Evolutionary conservation across 2,113 vertebrate species (phyloP).

Genomic region (Saccopteryx bilineata): DNA sequence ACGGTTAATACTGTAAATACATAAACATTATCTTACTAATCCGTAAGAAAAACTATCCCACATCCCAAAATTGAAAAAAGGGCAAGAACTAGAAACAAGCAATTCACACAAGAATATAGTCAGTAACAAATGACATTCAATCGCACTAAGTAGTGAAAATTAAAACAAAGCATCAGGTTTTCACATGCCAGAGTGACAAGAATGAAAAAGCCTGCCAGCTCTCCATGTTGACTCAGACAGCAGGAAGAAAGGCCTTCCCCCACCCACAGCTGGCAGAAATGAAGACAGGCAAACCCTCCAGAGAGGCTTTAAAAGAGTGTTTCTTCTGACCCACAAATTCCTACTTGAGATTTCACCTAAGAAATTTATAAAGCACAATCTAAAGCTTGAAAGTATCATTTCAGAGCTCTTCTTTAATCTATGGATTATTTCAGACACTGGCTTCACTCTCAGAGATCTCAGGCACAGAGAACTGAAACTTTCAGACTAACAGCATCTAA

Average conservation of each 20-base stretch:
- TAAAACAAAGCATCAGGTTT: neutral
- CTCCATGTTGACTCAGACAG: accelerated
- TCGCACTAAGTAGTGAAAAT: neutral
- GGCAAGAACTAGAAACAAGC: neutral
- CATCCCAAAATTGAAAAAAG: neutral
- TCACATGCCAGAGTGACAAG: neutral
- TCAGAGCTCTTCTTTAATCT: neutral
- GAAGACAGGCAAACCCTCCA: too few species aligned
- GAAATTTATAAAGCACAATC: neutral
- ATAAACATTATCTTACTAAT: neutral
- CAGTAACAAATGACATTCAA: neutral
- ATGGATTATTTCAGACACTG: neutral
- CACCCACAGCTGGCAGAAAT: neutral
- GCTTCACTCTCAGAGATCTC: neutral
- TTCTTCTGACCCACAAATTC: neutral
- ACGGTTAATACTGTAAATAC: neutral
- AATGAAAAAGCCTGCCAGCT: accelerated
- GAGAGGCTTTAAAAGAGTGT: neutral
- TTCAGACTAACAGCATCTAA: neutral
- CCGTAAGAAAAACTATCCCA: neutral
- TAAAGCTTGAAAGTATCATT: neutral
- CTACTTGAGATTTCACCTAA: neutral
- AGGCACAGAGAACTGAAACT: neutral
- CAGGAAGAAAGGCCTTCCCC: neutral
- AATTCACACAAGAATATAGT: neutral